Percentiles rank a stretch among this genome's conserved stretches.
These are phyloP conservation scores for Chirona hameri DNA, from an alignment of 2,888 invertebrate species.

Conservation along the genomic window DNA sequence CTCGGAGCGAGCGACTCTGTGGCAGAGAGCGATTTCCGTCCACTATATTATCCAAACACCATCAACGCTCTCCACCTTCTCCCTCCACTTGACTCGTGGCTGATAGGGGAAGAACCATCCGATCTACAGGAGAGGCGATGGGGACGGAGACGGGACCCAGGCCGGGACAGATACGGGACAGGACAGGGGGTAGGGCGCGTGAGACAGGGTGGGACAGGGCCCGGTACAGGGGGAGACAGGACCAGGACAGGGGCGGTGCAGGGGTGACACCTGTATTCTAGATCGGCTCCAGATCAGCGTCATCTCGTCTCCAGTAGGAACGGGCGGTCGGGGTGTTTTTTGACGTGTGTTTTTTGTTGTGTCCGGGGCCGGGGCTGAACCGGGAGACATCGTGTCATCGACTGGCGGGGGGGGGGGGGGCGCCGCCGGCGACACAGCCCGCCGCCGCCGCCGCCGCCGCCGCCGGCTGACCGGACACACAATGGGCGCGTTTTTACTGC, in stretches of 20 bases:
- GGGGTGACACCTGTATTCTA: not conserved
- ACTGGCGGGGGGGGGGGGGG: not conserved
- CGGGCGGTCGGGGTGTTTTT: not conserved
- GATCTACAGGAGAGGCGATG: too few species aligned
- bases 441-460: not conserved
- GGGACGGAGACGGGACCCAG: too few species aligned
- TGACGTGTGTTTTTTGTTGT: conserved; percentile 1
- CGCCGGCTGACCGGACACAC: not conserved
- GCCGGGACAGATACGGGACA: too few species aligned
- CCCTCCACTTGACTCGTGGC: not conserved
- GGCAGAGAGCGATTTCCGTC: not conserved
- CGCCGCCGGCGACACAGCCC: not conserved
- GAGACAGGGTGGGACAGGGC: too few species aligned
- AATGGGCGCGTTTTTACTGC: not conserved
- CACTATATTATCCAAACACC: conserved; percentile 1
- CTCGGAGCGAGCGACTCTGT: not conserved
- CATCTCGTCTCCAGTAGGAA: not conserved
- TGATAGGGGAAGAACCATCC: not conserved
- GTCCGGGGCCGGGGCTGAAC: not conserved
- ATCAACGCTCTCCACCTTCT: not conserved
- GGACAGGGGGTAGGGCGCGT: too few species aligned
- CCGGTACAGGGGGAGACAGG: too few species aligned
- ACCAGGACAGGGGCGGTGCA: not conserved
- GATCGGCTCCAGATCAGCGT: not conserved
- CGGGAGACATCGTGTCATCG: conserved; percentile 5